Evolutionary conservation across 2,888 invertebrate species (phyloP).

Genomic region (Luperina nickerlii): DNA sequence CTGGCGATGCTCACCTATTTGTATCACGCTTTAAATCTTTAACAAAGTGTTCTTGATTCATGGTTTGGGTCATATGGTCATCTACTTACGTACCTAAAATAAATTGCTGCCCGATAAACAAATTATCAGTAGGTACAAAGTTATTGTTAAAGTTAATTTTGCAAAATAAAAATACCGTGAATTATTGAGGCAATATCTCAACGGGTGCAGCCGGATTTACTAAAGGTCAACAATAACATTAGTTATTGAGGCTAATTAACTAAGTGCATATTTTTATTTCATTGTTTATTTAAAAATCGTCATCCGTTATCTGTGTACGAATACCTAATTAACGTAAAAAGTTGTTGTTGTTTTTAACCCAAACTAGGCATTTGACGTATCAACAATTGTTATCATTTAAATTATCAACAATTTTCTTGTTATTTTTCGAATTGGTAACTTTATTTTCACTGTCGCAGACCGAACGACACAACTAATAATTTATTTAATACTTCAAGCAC

Average conservation of each 20-base stretch:
- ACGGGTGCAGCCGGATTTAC: neutral
- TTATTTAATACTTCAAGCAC: too few species aligned
- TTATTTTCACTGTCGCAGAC: conserved; percentile 6
- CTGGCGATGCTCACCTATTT: neutral
- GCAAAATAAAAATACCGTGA: too few species aligned
- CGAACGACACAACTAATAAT: conserved; percentile 1
- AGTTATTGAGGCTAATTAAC: neutral
- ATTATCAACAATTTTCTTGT: conserved; percentile 24
- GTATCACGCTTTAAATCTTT: too few species aligned
- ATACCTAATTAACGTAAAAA: conserved; percentile 2
- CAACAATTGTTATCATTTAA: conserved; percentile 25
- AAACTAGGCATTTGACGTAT: conserved; percentile 20
- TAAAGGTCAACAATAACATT: neutral
- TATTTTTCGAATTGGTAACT: conserved; percentile 1
- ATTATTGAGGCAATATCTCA: too few species aligned
- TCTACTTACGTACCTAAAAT: neutral
- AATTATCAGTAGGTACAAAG: neutral
- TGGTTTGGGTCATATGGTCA: neutral
- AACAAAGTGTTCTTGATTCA: neutral
- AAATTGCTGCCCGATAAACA: neutral
- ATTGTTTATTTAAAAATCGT: conserved; percentile 13
- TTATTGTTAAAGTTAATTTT: too few species aligned
- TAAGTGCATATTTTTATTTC: neutral
- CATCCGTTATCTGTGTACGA: conserved; percentile 23
- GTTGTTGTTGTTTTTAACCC: conserved; percentile 25